Conservation (phyloP, 2,888 invertebrate genomes). For the Oasisia sp. region DNA sequence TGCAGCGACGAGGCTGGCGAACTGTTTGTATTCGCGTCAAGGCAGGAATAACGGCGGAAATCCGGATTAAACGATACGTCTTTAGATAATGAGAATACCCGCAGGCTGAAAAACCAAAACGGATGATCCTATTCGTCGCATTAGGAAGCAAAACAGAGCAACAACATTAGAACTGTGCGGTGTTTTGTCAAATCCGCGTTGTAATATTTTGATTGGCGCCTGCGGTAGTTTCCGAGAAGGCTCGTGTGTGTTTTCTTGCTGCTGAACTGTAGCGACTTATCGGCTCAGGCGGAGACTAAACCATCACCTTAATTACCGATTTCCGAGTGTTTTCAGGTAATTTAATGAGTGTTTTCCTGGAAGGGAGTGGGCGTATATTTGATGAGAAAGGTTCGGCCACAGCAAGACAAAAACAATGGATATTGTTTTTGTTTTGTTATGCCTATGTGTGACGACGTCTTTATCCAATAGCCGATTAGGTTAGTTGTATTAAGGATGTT, state of each 20-base stretch:
- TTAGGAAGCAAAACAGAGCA: background rate
- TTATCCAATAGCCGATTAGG: no score
- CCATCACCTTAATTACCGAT: background rate
- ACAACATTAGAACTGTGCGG: background rate
- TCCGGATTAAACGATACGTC: background rate
- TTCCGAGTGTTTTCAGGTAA: background rate
- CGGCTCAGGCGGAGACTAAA: background rate
- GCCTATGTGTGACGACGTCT: no score
- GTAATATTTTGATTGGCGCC: background rate
- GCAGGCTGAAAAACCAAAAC: background rate
- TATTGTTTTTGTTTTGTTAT: no score
- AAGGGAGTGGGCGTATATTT: background rate
- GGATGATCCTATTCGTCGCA: background rate
- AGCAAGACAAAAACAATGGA: background rate
- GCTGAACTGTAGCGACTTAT: no score
- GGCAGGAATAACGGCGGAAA: background rate
- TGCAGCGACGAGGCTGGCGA: background rate
- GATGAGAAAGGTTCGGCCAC: background rate
- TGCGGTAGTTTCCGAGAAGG: background rate
- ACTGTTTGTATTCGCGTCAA: background rate
- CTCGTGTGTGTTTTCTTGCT: background rate
- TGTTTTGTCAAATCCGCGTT: background rate
- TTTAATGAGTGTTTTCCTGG: background rate
- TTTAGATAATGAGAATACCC: background rate
- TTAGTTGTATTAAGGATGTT: no score